Conservation (phyloP, 2,888 invertebrate genomes). For the Muscina levida region DNA sequence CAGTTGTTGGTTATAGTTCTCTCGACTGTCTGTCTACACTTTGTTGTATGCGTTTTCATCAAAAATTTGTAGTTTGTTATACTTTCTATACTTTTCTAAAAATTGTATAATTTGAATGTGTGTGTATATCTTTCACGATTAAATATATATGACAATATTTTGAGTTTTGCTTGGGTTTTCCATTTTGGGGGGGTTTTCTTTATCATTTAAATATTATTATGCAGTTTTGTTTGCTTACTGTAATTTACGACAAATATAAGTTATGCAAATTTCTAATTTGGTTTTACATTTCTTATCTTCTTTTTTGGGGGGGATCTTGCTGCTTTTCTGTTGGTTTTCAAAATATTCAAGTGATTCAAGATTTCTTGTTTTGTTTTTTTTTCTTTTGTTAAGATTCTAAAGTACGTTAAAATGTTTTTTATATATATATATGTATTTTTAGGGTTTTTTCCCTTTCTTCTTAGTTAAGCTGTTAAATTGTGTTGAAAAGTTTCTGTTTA, state of each 20-base stretch:
- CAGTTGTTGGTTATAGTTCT: too few species aligned
- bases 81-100: slow-evolving; percentile 55
- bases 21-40: too few species aligned
- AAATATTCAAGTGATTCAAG: slow-evolving; percentile 52
- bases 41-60: background rate
- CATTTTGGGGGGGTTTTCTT: slow-evolving; percentile 56
- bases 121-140: slow-evolving; percentile 61
- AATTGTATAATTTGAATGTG: slow-evolving; percentile 51
- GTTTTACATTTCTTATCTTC: slow-evolving; percentile 54
- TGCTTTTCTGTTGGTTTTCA: slow-evolving; percentile 34
- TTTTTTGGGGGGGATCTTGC: slow-evolving; percentile 43
- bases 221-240: slow-evolving; percentile 68
- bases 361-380: slow-evolving; percentile 36
- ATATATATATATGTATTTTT: slow-evolving; percentile 47
- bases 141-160: slow-evolving; percentile 59
- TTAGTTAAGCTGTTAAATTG: slow-evolving; percentile 63
- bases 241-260: slow-evolving; percentile 76
- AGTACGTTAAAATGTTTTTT: slow-evolving; percentile 72
- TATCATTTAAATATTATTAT: slow-evolving; percentile 68
- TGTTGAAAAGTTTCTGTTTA: slow-evolving; percentile 54
- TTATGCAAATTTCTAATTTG: slow-evolving; percentile 72
- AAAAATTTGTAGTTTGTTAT: slow-evolving; percentile 41
- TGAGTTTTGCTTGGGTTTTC: slow-evolving; percentile 52
- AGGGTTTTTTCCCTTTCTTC: slow-evolving; percentile 39
- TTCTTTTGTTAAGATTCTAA: slow-evolving; percentile 70